Conservation (phyloP, 2,797 vertebrate species). For the Sarcoramphus papa region DNA sequence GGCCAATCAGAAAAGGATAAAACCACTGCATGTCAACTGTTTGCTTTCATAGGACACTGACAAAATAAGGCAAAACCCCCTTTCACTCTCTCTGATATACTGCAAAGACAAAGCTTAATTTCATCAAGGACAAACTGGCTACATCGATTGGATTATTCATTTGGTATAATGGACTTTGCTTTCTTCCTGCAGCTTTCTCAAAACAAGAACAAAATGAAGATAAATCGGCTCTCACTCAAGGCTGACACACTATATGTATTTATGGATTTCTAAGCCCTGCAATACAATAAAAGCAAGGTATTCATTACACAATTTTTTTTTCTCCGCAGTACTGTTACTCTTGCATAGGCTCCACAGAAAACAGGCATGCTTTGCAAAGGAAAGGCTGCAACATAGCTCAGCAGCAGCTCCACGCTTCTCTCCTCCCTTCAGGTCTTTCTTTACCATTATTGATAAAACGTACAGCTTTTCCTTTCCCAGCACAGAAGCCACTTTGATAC, state of each 20-base stretch:
- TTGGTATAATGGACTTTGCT: constrained; percentile 48
- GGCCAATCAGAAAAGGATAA: background rate
- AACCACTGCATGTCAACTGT: background rate
- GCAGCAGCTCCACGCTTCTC: background rate
- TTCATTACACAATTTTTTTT: background rate
- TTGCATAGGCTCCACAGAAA: background rate
- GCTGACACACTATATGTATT: constrained; percentile 1
- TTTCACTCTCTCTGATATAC: background rate
- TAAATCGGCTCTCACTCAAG: constrained; percentile 39
- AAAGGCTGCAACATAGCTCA: background rate
- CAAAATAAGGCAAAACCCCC: background rate
- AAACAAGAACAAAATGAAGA: constrained; percentile 49
- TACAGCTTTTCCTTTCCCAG: background rate
- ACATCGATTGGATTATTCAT: constrained; percentile 61
- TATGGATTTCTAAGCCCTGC: constrained; percentile 20
- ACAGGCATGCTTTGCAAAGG: background rate
- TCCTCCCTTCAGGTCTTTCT: background rate
- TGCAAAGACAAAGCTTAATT: constrained; percentile 48
- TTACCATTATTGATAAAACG: background rate
- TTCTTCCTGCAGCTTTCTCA: constrained; percentile 53
- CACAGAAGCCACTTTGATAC: background rate
- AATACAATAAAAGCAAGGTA: background rate
- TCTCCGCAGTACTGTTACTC: background rate
- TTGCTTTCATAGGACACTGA: background rate
- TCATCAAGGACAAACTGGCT: constrained; percentile 58